Evolutionary conservation across 1,140 invertebrate species (phyloP).

Genomic region (Pogonomyrmex californicus): DNA sequence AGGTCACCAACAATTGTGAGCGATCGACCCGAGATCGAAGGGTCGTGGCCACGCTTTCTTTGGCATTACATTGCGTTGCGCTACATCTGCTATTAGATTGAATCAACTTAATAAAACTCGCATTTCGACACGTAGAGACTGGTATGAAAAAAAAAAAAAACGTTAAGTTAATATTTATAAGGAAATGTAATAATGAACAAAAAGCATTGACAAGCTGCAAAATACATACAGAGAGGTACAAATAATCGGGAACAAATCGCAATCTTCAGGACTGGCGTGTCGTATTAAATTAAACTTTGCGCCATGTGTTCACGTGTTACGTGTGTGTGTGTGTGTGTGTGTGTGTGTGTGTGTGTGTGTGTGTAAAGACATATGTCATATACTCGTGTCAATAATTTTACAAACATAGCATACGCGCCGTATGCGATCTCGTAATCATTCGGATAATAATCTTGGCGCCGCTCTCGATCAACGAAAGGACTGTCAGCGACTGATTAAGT

Average conservation of each 20-base stretch:
- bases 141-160: constrained; percentile 70
- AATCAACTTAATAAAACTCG: constrained; percentile 16
- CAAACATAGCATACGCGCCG: constrained; percentile 57
- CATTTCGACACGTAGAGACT: constrained; percentile 35
- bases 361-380: too few relatives aligned
- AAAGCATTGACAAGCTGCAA: constrained; percentile 76
- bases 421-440: constrained; percentile 59
- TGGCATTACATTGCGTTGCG: constrained; percentile 52
- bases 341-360: constrained; percentile 14
- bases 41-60: constrained; percentile 53
- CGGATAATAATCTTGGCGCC: constrained; percentile 64
- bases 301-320: constrained; percentile 44
- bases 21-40: constrained; percentile 42
- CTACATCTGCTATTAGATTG: constrained; percentile 3
- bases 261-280: constrained; percentile 56
- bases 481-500: constrained; percentile 68
- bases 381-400: constrained; percentile 45
- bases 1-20: constrained; percentile 61
- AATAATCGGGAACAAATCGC: constrained; percentile 73
- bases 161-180: constrained; percentile 55
- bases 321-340: too few relatives aligned
- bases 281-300: constrained; percentile 63
- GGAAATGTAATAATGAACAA: constrained; percentile 72
- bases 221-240: constrained; percentile 78
- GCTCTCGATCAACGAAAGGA: constrained; percentile 77